These are phyloP conservation scores for Platycercus adscitus DNA, from an alignment of 2,113 vertebrate species.

Conservation along the genomic window DNA sequence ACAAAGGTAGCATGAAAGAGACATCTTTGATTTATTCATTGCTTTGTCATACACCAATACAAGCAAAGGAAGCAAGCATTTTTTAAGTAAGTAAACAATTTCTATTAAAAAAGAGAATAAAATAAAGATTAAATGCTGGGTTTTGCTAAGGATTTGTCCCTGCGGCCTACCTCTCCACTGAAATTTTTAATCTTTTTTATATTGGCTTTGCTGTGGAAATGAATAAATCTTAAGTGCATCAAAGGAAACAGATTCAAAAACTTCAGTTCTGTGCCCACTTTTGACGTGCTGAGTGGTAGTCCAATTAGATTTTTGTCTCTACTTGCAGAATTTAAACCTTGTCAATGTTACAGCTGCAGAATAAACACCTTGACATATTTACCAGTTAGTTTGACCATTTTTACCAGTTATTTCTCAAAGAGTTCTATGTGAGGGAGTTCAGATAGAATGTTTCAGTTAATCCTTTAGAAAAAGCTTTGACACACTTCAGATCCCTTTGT, in stretches of 20 bases:
- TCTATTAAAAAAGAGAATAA: background rate
- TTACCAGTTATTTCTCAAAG: background rate
- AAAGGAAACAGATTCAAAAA: background rate
- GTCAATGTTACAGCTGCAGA: background rate
- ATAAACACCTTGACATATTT: background rate
- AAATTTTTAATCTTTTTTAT: slow-evolving; percentile 12
- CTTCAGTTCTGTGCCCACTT: background rate
- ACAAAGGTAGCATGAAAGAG: background rate
- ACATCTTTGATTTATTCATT: background rate
- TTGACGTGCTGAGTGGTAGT: background rate
- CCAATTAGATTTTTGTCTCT: background rate
- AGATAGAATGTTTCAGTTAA: background rate
- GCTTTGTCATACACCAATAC: background rate
- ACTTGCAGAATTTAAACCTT: background rate
- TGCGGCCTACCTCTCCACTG: background rate
- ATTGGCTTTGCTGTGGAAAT: background rate
- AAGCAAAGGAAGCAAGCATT: background rate
- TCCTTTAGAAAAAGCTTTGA: background rate
- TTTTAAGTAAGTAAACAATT: background rate
- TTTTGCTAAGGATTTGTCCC: background rate
- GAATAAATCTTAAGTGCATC: background rate
- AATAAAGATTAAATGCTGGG: background rate
- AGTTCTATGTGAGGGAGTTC: background rate
- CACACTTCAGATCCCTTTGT: background rate
- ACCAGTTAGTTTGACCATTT: background rate